These are phyloP conservation scores for Danio jaintianensis DNA, from an alignment of 2,797 vertebrate genomes.

Conservation along the genomic window DNA sequence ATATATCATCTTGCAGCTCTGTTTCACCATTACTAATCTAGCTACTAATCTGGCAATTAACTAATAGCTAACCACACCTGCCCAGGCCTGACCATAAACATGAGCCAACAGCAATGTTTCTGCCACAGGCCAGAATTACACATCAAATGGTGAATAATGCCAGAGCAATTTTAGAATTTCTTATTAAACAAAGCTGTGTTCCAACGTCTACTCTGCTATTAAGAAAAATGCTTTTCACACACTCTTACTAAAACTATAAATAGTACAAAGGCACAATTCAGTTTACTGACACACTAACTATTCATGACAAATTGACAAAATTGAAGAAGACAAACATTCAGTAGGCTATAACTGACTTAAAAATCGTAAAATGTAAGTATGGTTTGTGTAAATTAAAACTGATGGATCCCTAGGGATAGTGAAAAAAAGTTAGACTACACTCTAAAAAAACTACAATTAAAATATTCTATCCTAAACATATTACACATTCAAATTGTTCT, in stretches of 20 bases:
- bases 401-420: not conserved
- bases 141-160: constrained; percentile 36
- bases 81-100: constrained; percentile 24
- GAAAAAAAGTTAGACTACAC: not conserved
- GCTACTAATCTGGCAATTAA: constrained; percentile 25
- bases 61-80: constrained; percentile 36
- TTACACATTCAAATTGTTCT: not conserved
- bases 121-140: constrained; percentile 13
- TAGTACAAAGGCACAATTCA: constrained; percentile 9
- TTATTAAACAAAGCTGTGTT: constrained; percentile 23
- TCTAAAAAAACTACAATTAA: not conserved
- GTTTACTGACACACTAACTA: constrained; percentile 16
- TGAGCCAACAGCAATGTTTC: constrained; percentile 9
- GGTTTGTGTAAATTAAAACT: not conserved
- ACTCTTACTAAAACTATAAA: constrained; percentile 1
- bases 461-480: not conserved
- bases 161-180: not conserved
- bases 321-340: not conserved
- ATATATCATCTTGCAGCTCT: not conserved
- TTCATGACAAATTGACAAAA: not conserved
- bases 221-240: not conserved
- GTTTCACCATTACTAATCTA: constrained; percentile 31
- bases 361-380: not conserved
- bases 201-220: constrained; percentile 1
- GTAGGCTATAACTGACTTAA: not conserved